Evolutionary conservation across 1,140 invertebrate species (phyloP).

Genomic region (Myzus persicae): DNA sequence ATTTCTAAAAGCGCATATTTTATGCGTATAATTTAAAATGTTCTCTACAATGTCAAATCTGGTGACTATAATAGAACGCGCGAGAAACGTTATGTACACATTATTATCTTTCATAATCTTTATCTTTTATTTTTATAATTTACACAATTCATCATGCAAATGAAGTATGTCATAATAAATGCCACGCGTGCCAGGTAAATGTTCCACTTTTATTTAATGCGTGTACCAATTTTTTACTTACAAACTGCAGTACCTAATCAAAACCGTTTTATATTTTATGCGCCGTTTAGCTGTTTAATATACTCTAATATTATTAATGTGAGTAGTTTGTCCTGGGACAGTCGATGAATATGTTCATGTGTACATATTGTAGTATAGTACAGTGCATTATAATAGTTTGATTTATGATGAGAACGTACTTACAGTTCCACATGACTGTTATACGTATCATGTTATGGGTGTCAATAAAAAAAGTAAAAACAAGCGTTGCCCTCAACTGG

Average conservation of each 20-base stretch:
- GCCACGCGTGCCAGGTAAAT: not conserved
- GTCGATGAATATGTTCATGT: not conserved
- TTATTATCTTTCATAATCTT: constrained; percentile 1
- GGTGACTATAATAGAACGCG: not conserved
- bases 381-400: not conserved
- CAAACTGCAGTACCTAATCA: not conserved
- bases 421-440: not conserved
- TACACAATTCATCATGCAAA: not conserved
- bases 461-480: not conserved
- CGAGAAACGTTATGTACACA: not conserved
- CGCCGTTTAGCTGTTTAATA: not conserved
- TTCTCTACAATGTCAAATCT: not conserved
- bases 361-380: not conserved
- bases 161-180: not conserved
- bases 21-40: not conserved
- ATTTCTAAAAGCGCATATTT: not conserved
- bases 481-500: not conserved
- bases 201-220: not conserved
- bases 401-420: not conserved
- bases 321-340: not conserved
- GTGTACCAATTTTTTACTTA: not conserved
- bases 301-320: constrained; percentile 1
- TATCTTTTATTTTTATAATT: not conserved
- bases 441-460: not conserved
- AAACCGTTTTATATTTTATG: not conserved